A percentile compares a stretch with the other conserved stretches of the same genome.
phyloP scores from a whole-genome alignment of 2,888 invertebrate genomes.

The Drosophila anomalata region DNA sequence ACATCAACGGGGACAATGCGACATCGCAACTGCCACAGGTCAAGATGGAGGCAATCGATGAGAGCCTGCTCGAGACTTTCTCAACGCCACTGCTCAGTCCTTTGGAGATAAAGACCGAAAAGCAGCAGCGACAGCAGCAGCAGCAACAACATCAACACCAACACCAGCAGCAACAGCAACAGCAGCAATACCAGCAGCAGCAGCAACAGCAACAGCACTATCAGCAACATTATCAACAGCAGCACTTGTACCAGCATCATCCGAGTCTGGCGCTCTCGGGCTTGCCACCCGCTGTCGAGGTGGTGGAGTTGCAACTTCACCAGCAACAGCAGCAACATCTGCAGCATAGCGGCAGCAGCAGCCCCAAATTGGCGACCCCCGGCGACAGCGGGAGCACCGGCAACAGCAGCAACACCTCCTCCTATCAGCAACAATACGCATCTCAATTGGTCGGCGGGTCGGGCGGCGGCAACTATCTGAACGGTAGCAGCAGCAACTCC shows the following conservation, averaged over 20 bases:
- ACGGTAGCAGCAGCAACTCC: slow-evolving; percentile 67
- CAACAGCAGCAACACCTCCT: slow-evolving; percentile 69
- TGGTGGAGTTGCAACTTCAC: slow-evolving; percentile 74
- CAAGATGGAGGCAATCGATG: slow-evolving; percentile 91
- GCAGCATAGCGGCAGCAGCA: slow-evolving; percentile 79
- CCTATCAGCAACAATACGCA: slow-evolving; percentile 78
- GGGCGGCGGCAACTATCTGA: slow-evolving; percentile 63
- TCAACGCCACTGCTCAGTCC: slow-evolving; percentile 90
- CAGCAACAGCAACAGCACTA: slow-evolving; percentile 63
- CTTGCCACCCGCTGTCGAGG: slow-evolving; percentile 75
- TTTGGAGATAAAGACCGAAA: slow-evolving; percentile 92
- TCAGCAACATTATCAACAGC: slow-evolving; percentile 68
- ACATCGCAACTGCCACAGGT: slow-evolving; percentile 85
- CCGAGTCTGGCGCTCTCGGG: slow-evolving; percentile 78
- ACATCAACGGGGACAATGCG: slow-evolving; percentile 54
- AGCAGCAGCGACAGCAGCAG: slow-evolving; percentile 82
- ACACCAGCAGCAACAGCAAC: slow-evolving; percentile 62
- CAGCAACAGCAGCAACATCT: slow-evolving; percentile 63
- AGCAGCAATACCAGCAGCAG: slow-evolving; percentile 61
- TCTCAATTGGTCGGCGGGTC: slow-evolving; percentile 71
- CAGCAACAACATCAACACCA: slow-evolving; percentile 72
- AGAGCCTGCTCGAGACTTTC: slow-evolving; percentile 86
- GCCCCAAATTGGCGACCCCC: slow-evolving; percentile 75
- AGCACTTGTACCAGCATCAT: slow-evolving; percentile 82
- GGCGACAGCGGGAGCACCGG: slow-evolving; percentile 59